Base-by-base conservation (phyloP, 2,797 vertebrate genomes). In the Peromyscus eremicus region DNA sequence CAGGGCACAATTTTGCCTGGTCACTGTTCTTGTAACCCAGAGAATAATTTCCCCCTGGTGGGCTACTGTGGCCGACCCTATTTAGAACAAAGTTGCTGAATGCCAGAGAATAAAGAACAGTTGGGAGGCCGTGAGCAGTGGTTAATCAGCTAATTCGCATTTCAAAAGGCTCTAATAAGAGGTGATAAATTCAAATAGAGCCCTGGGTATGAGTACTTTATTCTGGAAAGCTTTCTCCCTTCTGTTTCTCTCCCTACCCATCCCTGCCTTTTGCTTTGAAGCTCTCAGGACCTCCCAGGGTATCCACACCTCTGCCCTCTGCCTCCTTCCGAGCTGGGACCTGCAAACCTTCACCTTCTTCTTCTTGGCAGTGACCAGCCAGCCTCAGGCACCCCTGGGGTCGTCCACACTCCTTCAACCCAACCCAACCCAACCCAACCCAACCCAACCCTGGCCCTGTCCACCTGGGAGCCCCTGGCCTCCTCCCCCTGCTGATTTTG, bases 101-200 rank as follows among this genome's bases (percentile, higher is more conserved):
- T 97, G 96, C 96, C 49, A 29, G 92, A 92, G 97, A 96, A 97
- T 97, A 98, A 97, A 97, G 97, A 98, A 76, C 97, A 96, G 96
- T 96, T 91, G 96, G 97, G 86, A 97, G 91, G 97, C 97, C 97
- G 94, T 75, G 97, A 97, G 94, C 95, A 70, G 97, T 97, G 95
- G 97, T 95, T 98, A 97, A 98, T 98, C 97, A 97, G 97, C 97
- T 97, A 98, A 98, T 98, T 97, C 97, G 97, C 97, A 98, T 98
- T 97, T 98, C 97, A 98, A 97, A 98, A 97, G 97, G 75, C 97
- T 75, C 97, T 98, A 98, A 97, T 97, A 97, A 97, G 97, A 97
- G 97, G 97, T 97, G 97, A 97, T 97, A 97, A 97, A 98, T 97
- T 97, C 97, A 97, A 91, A 97, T 95, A 97, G 96, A 97, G 96